Evolutionary conservation across 2,797 vertebrate species (phyloP).

Genomic region (Brachyrhaphis roseni): DNA sequence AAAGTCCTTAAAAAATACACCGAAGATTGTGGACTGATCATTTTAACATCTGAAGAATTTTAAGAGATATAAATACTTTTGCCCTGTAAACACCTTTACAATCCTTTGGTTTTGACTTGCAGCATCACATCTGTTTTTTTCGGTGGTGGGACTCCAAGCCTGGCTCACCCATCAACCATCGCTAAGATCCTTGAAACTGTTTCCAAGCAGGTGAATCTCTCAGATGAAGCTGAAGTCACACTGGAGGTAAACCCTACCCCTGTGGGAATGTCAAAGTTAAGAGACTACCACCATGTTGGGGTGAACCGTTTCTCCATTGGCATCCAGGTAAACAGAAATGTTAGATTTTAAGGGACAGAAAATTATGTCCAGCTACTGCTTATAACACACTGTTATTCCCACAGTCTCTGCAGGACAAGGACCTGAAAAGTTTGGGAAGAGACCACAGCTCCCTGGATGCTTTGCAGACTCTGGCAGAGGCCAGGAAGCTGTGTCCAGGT

Average conservation of each 20-base stretch:
- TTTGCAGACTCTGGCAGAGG: constrained; percentile 78
- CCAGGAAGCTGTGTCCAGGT: constrained; percentile 83
- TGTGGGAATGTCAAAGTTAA: constrained; percentile 66
- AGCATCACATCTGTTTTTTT: constrained; percentile 93
- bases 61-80: neutral
- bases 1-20: neutral
- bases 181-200: constrained; percentile 83
- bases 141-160: constrained; percentile 93
- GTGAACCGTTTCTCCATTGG: constrained; percentile 93
- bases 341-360: neutral
- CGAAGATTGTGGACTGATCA: neutral
- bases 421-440: constrained; percentile 86
- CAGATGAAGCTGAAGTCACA: constrained; percentile 82
- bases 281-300: constrained; percentile 81
- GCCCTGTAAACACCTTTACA: neutral
- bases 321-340: constrained; percentile 84
- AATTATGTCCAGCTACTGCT: neutral
- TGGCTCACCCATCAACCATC: constrained; percentile 85
- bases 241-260: constrained; percentile 93
- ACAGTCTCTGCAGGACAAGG: constrained; percentile 85
- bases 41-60: neutral
- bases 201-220: constrained; percentile 68
- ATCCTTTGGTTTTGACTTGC: constrained; percentile 9
- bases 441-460: constrained; percentile 86
- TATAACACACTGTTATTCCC: constrained; percentile 9